A percentile compares a stretch with the other conserved stretches of the same genome.
Conservation (phyloP, 2,113 vertebrate species). For the Struthio camelus region DNA sequence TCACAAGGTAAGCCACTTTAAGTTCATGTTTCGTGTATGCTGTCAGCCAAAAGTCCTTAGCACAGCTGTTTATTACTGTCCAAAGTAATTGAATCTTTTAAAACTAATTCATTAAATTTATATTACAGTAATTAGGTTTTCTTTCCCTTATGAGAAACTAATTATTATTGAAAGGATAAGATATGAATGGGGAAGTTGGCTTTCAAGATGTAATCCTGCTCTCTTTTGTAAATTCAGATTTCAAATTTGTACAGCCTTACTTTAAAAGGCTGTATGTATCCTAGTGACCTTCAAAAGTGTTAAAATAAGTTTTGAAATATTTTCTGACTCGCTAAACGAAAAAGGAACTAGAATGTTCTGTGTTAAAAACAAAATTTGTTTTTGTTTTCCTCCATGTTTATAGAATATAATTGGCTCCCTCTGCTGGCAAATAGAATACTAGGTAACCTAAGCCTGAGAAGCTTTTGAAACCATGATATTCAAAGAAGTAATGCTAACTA, state of each 20-base stretch:
- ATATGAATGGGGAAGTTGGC: background rate
- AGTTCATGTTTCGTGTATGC: background rate
- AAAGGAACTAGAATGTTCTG: background rate
- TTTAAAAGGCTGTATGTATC: background rate
- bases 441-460: background rate
- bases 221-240: background rate
- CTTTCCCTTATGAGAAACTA: background rate
- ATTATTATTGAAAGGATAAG: background rate
- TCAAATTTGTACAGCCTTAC: too few species aligned
- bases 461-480: background rate
- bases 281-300: background rate
- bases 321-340: background rate
- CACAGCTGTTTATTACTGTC: background rate
- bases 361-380: background rate
- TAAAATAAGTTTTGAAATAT: background rate
- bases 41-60: background rate
- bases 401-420: constrained; percentile 11
- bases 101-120: background rate
- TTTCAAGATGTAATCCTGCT: background rate
- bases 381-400: background rate
- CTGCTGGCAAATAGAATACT: background rate
- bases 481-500: background rate
- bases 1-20: constrained; percentile 76
- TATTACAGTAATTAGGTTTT: background rate
- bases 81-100: background rate